Evolutionary conservation across 2,888 invertebrate genomes (phyloP).

Genomic region (Pecten maximus): DNA sequence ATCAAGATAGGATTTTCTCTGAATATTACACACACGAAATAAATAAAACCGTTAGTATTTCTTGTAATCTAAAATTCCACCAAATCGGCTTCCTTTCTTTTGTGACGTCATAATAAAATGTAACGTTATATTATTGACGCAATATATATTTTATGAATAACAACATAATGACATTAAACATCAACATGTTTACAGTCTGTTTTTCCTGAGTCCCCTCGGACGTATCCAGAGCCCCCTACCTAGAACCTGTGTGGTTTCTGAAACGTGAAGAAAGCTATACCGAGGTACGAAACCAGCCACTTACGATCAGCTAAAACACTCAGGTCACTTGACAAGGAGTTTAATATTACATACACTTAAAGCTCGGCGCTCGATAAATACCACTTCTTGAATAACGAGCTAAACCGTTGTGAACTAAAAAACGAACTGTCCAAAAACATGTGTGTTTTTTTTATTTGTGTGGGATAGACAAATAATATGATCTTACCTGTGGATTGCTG

Average conservation of each 20-base stretch:
- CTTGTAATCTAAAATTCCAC: too few relatives aligned
- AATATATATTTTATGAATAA: too few relatives aligned
- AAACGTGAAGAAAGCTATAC: background rate
- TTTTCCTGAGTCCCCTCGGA: background rate
- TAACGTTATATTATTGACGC: too few relatives aligned
- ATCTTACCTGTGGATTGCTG: background rate
- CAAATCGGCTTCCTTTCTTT: too few relatives aligned
- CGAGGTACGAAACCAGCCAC: slow-evolving; percentile 7
- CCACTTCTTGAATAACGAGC: slow-evolving; percentile 1
- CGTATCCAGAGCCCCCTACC: background rate
- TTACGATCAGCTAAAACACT: background rate
- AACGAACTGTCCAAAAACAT: background rate
- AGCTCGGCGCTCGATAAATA: background rate
- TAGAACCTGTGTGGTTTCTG: background rate
- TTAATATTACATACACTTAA: background rate
- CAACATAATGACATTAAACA: background rate
- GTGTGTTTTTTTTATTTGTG: too few relatives aligned
- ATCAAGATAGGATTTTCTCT: too few relatives aligned
- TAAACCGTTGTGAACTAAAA: too few relatives aligned
- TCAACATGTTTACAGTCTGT: background rate
- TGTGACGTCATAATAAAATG: too few relatives aligned
- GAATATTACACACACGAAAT: too few relatives aligned
- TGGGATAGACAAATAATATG: background rate
- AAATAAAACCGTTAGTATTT: too few relatives aligned
- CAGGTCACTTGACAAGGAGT: background rate